phyloP scores from a whole-genome alignment of 92 coral and sea anemone genomes.

The Porites cylindrica region DNA sequence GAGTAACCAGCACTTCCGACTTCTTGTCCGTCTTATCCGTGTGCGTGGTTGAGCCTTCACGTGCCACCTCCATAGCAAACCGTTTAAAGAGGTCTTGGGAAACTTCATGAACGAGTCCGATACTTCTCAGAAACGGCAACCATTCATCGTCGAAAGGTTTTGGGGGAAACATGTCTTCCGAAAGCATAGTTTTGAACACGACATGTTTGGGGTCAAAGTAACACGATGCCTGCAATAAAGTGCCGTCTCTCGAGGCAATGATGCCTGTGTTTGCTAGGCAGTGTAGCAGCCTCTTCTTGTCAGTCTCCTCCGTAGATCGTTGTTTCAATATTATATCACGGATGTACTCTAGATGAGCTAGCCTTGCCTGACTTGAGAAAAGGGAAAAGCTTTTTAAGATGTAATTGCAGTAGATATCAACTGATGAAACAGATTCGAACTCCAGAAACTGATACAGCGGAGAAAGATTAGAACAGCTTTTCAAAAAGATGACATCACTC shows the following conservation, averaged over 20 bases:
- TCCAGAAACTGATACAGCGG: slow-evolving; percentile 49
- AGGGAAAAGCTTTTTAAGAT: slow-evolving; percentile 49
- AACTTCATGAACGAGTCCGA: slow-evolving; percentile 31
- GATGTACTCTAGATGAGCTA: slow-evolving; percentile 58
- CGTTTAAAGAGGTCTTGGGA: neutral
- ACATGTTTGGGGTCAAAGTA: slow-evolving; percentile 57
- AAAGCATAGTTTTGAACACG: slow-evolving; percentile 69
- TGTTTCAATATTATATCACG: neutral
- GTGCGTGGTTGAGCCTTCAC: slow-evolving; percentile 23
- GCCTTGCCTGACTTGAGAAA: slow-evolving; percentile 26
- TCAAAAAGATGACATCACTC: slow-evolving; percentile 48
- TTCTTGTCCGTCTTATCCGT: too few species aligned
- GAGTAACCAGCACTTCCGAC: too few species aligned
- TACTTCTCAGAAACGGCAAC: slow-evolving; percentile 50
- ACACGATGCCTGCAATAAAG: slow-evolving; percentile 49
- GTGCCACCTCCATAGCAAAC: slow-evolving; percentile 70
- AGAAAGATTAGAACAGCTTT: neutral
- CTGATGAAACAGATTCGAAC: slow-evolving; percentile 40
- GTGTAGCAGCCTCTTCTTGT: neutral
- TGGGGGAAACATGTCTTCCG: slow-evolving; percentile 54
- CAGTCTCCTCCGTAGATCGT: neutral
- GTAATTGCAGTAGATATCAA: slow-evolving; percentile 70
- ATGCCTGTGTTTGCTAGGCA: slow-evolving; percentile 45
- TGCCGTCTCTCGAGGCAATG: slow-evolving; percentile 49
- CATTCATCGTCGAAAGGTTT: slow-evolving; percentile 61